Percentiles rank a stretch among this genome's conserved stretches.
Evolutionary conservation across 2,888 invertebrate genomes (phyloP).

Genomic region (Drosophila peninsularis): DNA sequence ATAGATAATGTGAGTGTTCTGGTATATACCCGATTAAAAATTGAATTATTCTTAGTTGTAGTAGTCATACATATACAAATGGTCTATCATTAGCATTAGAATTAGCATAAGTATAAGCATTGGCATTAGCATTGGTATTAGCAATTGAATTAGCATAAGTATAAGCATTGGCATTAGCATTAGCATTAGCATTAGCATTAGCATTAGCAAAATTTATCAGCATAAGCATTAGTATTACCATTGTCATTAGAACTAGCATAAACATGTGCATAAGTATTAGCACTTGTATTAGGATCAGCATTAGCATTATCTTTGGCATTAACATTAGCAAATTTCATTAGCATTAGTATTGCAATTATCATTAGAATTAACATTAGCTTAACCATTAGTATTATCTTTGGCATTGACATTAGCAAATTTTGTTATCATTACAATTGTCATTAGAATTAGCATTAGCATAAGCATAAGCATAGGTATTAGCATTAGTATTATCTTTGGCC

Average conservation of each 20-base stretch:
- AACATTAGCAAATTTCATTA: neutral
- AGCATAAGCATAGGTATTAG: neutral
- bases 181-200: neutral
- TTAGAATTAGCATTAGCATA: neutral
- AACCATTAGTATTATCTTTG: neutral
- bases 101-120: neutral
- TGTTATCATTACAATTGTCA: too few species aligned
- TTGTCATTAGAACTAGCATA: neutral
- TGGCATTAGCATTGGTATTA: neutral
- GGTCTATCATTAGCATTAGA: neutral
- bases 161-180: neutral
- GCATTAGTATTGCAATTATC: neutral
- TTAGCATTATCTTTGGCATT: neutral
- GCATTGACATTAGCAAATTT: too few species aligned
- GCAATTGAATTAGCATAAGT: neutral
- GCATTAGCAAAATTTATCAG: neutral
- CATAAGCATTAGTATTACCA: neutral
- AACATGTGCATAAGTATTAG: neutral
- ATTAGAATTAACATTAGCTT: neutral
- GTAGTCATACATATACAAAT: neutral
- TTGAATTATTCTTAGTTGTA: neutral
- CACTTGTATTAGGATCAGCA: neutral
- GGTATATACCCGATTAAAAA: neutral
- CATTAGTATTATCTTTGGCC: neutral
- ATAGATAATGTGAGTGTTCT: too few species aligned